Conservation (phyloP, 2,888 invertebrate genomes). For the Tipula vernalis region DNA sequence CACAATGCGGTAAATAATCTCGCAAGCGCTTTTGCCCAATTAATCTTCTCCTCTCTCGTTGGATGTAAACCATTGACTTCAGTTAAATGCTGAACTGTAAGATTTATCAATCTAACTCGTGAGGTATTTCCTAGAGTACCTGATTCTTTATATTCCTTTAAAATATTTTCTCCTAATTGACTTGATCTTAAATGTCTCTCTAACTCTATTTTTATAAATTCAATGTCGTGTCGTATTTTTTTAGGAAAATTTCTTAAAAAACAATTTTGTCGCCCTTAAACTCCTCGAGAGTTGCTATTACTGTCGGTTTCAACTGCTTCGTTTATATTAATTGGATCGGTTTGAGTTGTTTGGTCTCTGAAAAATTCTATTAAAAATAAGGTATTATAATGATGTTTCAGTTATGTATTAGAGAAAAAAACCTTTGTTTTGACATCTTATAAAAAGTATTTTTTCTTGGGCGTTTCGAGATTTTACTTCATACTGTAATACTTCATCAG, state of each 20-base stretch:
- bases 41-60: not conserved
- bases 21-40: not conserved
- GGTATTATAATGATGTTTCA: not conserved
- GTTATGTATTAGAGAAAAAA: not conserved
- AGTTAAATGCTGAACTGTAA: not conserved
- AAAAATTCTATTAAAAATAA: not conserved
- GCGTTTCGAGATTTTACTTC: not conserved
- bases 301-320: not conserved
- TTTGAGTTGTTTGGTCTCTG: not conserved
- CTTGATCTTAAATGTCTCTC: not conserved
- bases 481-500: not conserved
- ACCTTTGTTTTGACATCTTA: not conserved
- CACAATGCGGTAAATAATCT: not conserved
- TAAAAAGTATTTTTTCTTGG: not conserved
- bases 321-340: not conserved
- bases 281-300: not conserved
- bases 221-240: not conserved
- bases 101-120: not conserved
- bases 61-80: not conserved
- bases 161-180: not conserved
- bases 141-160: not conserved
- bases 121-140: no score
- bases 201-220: not conserved
- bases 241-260: not conserved
- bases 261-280: not conserved